A percentile compares a stretch with the other conserved stretches of the same genome.
These are phyloP conservation scores for Trematomus bernacchii DNA, from an alignment of 2,797 vertebrate genomes.

Conservation along the genomic window DNA sequence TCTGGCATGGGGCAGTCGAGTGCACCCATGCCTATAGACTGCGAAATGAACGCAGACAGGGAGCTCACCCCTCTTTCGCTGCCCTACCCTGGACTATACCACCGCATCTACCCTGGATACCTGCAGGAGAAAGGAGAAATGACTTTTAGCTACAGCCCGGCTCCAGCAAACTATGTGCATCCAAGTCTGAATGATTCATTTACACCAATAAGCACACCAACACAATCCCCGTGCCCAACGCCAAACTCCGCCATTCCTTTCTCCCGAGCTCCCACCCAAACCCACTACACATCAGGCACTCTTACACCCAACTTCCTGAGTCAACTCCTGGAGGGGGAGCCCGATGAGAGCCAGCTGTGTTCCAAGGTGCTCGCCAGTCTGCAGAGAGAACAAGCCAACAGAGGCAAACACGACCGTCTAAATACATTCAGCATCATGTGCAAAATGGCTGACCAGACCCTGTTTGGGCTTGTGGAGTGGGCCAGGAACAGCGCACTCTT, in stretches of 20 bases:
- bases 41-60: slow-evolving; percentile 63
- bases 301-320: slow-evolving; percentile 68
- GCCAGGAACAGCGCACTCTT: slow-evolving; percentile 86
- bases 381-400: slow-evolving; percentile 84
- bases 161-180: slow-evolving; percentile 41
- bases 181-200: slow-evolving; percentile 39
- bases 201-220: slow-evolving; percentile 41
- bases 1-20: slow-evolving; percentile 58
- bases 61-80: slow-evolving; percentile 54
- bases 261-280: slow-evolving; percentile 24
- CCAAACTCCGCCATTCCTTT: slow-evolving; percentile 41
- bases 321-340: slow-evolving; percentile 83
- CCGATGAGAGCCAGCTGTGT: slow-evolving; percentile 83
- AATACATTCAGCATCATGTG: slow-evolving; percentile 91
- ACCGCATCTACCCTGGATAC: slow-evolving; percentile 51
- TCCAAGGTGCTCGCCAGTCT: slow-evolving; percentile 84
- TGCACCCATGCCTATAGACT: slow-evolving; percentile 69
- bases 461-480: slow-evolving; percentile 89
- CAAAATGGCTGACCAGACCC: slow-evolving; percentile 88
- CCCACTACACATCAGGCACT: slow-evolving; percentile 1
- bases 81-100: slow-evolving; percentile 60
- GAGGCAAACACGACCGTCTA: slow-evolving; percentile 87
- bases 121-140: slow-evolving; percentile 70
- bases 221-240: slow-evolving; percentile 48
- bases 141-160: slow-evolving; percentile 54